phyloP scores from a whole-genome alignment of 2,888 invertebrate species.

The Monopis laevigella region DNA sequence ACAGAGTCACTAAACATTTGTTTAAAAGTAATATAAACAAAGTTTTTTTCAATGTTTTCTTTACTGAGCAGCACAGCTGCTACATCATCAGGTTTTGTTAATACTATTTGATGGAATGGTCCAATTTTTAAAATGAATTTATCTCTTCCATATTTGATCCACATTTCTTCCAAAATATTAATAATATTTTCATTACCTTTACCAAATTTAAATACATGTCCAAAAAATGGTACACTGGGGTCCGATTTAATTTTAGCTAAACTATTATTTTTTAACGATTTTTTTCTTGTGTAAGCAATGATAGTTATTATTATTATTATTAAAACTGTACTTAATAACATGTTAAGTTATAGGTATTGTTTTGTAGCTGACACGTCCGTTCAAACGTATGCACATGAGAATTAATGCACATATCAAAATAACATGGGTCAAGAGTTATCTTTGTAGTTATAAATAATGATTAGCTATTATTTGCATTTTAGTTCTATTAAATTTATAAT shows the following conservation, averaged over 20 bases:
- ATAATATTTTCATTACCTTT: not conserved
- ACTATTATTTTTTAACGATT: too few relatives aligned
- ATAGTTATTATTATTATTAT: not conserved
- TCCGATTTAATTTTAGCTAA: not conserved
- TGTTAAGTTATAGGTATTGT: too few relatives aligned
- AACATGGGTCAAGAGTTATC: too few relatives aligned
- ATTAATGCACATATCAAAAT: too few relatives aligned
- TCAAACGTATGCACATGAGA: too few relatives aligned
- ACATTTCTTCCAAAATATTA: not conserved
- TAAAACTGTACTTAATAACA: too few relatives aligned
- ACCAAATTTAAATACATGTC: not conserved
- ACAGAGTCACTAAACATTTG: not conserved
- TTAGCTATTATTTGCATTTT: too few relatives aligned
- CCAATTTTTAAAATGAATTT: not conserved
- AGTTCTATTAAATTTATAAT: too few relatives aligned
- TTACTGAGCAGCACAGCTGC: not conserved
- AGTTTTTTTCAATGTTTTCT: not conserved
- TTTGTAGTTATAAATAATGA: too few relatives aligned
- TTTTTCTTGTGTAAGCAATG: not conserved
- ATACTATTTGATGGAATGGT: not conserved
- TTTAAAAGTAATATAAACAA: not conserved
- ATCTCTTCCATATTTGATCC: not conserved
- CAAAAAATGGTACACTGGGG: not conserved
- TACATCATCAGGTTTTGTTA: not conserved
- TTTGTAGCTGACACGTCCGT: too few relatives aligned